Percentiles rank a stretch among this genome's conserved stretches.
phyloP scores from a whole-genome alignment of 1,140 invertebrate species.

The Trichomalopsis sarcophagae region DNA sequence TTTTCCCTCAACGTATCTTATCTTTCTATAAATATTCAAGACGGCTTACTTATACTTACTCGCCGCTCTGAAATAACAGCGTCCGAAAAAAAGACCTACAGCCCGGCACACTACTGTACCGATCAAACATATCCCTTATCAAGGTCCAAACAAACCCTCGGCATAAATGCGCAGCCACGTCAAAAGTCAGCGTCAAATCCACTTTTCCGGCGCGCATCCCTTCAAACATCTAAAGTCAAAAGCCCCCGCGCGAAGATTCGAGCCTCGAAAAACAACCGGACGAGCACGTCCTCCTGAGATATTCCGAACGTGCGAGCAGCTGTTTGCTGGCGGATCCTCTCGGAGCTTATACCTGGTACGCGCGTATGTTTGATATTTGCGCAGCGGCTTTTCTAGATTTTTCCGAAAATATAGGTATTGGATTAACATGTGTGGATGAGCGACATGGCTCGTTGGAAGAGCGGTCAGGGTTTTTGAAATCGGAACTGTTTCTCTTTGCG shows the following conservation, averaged over 20 bases:
- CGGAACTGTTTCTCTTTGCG: conserved; percentile 21
- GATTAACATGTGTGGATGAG: neutral
- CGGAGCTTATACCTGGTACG: neutral
- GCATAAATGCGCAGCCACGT: conserved; percentile 33
- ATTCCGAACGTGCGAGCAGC: conserved; percentile 55
- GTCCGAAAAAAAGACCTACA: no score
- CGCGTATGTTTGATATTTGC: neutral
- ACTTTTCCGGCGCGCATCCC: neutral
- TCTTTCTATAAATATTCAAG: neutral
- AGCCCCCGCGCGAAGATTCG: conserved; percentile 39
- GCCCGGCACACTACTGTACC: neutral
- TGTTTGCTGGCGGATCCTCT: conserved; percentile 59
- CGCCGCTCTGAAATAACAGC: no score
- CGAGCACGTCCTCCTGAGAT: conserved; percentile 30
- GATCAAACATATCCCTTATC: conserved; percentile 27
- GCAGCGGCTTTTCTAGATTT: neutral
- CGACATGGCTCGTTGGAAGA: neutral
- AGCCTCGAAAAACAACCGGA: conserved; percentile 21
- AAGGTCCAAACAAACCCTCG: neutral
- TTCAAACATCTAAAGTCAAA: conserved; percentile 42
- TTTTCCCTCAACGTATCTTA: neutral
- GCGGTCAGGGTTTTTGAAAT: conserved; percentile 23
- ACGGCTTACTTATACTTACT: neutral
- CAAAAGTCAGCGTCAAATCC: conserved; percentile 19
- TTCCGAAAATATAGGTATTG: neutral